These are phyloP conservation scores for Spisula subtruncata DNA, from an alignment of 2,888 invertebrate species.

Conservation along the genomic window DNA sequence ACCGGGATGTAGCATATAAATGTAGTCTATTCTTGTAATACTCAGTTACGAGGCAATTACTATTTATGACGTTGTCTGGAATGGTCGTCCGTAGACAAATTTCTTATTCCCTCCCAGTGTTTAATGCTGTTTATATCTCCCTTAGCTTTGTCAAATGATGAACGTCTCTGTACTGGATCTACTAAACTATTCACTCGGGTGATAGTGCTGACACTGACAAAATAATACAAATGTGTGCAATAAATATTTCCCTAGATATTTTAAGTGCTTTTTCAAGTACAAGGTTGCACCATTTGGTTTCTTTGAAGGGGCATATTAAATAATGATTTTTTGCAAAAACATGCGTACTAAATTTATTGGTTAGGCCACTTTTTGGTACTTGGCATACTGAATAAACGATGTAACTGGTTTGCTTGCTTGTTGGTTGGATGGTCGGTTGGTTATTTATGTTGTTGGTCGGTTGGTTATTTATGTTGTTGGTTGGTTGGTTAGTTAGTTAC, in stretches of 20 bases:
- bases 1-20: not conserved
- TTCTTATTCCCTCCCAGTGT: not conserved
- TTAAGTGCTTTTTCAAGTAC: too few relatives aligned
- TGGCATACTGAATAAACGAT: too few relatives aligned
- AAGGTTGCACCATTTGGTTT: too few relatives aligned
- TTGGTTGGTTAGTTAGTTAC: too few relatives aligned
- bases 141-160: not conserved
- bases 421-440: too few relatives aligned
- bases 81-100: not conserved
- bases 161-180: not conserved
- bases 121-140: slow-evolving; percentile 4
- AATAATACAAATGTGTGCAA: not conserved
- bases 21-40: not conserved
- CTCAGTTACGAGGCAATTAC: not conserved
- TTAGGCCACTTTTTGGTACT: too few relatives aligned
- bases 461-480: too few relatives aligned
- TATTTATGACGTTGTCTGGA: not conserved
- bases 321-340: too few relatives aligned
- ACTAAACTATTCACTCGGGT: not conserved
- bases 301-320: too few relatives aligned
- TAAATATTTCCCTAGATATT: not conserved
- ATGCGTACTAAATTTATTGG: too few relatives aligned
- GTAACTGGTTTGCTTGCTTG: too few relatives aligned
- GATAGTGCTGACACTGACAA: not conserved
- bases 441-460: too few relatives aligned